Evolutionary conservation across 2,113 vertebrate genomes (phyloP), one percentile per base, ranked within the genome.

Genomic region (Chamaetylas fuelleborni): DNA sequence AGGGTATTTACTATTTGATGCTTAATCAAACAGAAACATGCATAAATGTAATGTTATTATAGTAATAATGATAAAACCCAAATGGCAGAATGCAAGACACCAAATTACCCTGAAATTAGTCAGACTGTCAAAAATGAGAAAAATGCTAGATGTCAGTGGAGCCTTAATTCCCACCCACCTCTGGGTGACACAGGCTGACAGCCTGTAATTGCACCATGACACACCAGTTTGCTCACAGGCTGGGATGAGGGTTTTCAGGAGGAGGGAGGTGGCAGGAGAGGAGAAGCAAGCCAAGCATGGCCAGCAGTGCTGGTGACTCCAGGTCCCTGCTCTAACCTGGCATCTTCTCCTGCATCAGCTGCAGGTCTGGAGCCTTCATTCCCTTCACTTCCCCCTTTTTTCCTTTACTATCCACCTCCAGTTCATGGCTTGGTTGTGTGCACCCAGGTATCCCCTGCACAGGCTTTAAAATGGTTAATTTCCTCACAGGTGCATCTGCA

Each of bases 41-140:
- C 85, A 77, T 58, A 60, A 80, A 65, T 77, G 14, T 73, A 54
- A 72, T 70, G 17, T 86, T 93, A 96, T 93, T 91, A 86, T 23
- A 83, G 86, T 74, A 93, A 90, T 80, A 90, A 91, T 38, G 74
- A 71, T 82, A 90, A 86, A 87, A 65, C 16, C 2, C 57, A 77
- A 89, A 69, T 0, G 1, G 53, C 31, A 80, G 92, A 88, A 79
- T 56, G 51, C 38, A n/a, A 88, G 60, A 81, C 58, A 80, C 6
- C 22, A 31, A 80, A 88, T 90, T 90, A 90, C 33, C 26, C 74
- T 90, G 82, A 88, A 96, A 93, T 94, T 90, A 96, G 66, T 86
- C 81, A 85, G 51, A 47, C 67, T 78, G 73, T 74, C 62, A 92
- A 92, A 96, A 97, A 92, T 74, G 71, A 96, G 60, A 93, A 88